Conservation (phyloP, 2,113 vertebrate genomes). For the Silurus glanis region DNA sequence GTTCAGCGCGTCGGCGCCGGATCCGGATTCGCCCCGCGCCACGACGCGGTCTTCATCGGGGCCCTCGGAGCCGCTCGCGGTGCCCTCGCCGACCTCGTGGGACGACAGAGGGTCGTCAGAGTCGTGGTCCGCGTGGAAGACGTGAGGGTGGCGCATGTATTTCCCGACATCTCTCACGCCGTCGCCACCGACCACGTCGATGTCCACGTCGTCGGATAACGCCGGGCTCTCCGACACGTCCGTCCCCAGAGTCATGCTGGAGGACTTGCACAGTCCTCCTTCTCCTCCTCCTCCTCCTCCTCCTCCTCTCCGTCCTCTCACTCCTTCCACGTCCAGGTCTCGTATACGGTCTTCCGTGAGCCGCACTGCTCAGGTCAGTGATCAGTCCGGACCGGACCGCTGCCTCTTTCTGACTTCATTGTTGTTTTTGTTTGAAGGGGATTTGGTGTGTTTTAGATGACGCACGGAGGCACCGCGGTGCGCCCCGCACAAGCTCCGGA, state of each 20-base stretch:
- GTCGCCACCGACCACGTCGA: slow-evolving; percentile 93
- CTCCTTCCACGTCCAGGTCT: slow-evolving; percentile 60
- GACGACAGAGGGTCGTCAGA: slow-evolving; percentile 78
- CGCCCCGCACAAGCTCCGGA: slow-evolving; percentile 60
- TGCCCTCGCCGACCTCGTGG: slow-evolving; percentile 70
- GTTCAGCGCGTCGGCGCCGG: slow-evolving; percentile 62
- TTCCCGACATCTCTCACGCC: slow-evolving; percentile 72
- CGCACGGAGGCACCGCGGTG: slow-evolving; percentile 57
- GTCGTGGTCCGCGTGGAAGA: slow-evolving; percentile 77
- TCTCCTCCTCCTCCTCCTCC: slow-evolving; percentile 46
- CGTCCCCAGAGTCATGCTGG: slow-evolving; percentile 83
- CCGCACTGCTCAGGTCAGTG: slow-evolving; percentile 30
- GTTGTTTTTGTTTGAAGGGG: neutral
- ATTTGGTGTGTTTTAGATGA: slow-evolving; percentile 28
- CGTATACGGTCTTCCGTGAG: neutral
- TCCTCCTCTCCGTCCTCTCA: slow-evolving; percentile 49
- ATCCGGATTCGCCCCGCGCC: slow-evolving; percentile 31
- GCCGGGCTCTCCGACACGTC: slow-evolving; percentile 84
- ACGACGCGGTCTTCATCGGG: slow-evolving; percentile 52
- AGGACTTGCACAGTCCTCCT: slow-evolving; percentile 60
- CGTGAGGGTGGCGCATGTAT: slow-evolving; percentile 68
- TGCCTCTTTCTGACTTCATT: slow-evolving; percentile 54
- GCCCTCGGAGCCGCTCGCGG: slow-evolving; percentile 66
- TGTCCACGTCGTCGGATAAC: slow-evolving; percentile 88
- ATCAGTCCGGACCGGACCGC: slow-evolving; percentile 39